Conservation (phyloP, 2,888 invertebrate genomes). For the Apotomis betuletana region DNA sequence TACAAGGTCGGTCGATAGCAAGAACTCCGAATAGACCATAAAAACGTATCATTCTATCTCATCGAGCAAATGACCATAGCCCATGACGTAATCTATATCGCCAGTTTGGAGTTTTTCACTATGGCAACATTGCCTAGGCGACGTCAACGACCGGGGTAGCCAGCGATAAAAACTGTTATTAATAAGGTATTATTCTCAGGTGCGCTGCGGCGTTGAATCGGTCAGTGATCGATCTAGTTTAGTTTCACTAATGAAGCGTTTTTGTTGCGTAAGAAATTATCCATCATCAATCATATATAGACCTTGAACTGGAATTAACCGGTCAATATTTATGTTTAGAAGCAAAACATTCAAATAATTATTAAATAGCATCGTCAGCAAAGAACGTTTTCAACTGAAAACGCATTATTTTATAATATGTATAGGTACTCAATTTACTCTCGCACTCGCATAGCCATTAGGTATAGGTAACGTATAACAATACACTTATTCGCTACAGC, state of each 20-base stretch:
- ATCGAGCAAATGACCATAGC: constrained; percentile 41
- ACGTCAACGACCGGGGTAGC: constrained; percentile 65
- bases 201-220: constrained; percentile 50
- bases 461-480: not conserved
- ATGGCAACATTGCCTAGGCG: constrained; percentile 62
- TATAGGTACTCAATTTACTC: too few species aligned
- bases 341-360: not conserved
- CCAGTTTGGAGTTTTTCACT: constrained; percentile 62
- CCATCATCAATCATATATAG: constrained; percentile 20
- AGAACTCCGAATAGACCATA: constrained; percentile 31
- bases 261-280: constrained; percentile 34
- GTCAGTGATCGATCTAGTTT: constrained; percentile 53
- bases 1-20: constrained; percentile 40
- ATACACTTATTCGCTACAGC: not conserved
- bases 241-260: constrained; percentile 33
- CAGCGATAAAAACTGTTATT: constrained; percentile 54
- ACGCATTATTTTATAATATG: too few species aligned
- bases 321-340: not conserved
- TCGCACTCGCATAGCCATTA: too few species aligned
- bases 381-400: too few species aligned
- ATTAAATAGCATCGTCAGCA: not conserved
- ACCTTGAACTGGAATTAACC: constrained; percentile 29
- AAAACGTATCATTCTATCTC: constrained; percentile 44
- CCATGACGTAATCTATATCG: constrained; percentile 63
- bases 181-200: constrained; percentile 53